Conservation (phyloP, 1,140 invertebrate species). For the Arctopsyche grandis region DNA sequence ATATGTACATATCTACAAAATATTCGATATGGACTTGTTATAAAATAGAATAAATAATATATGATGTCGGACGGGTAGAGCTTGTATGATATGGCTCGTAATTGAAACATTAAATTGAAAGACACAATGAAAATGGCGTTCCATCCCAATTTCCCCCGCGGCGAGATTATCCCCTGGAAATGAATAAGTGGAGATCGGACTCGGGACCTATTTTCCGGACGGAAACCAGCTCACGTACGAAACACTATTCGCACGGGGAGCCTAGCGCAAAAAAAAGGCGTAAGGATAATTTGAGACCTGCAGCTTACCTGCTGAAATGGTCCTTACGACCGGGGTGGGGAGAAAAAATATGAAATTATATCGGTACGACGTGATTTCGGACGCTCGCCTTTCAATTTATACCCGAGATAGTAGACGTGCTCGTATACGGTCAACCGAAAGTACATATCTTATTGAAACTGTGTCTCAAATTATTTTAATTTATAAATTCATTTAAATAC, state of each 20-base stretch:
- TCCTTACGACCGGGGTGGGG: neutral
- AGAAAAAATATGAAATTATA: slow-evolving; percentile 29
- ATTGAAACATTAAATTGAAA: slow-evolving; percentile 21
- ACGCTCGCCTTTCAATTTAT: slow-evolving; percentile 17
- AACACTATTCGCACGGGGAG: slow-evolving; percentile 26
- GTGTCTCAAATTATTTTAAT: too few relatives aligned
- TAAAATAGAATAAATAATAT: too few relatives aligned
- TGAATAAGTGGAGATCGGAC: slow-evolving; percentile 17
- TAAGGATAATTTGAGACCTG: slow-evolving; percentile 33
- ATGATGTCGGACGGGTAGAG: too few relatives aligned
- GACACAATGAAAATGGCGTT: slow-evolving; percentile 8
- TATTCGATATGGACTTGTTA: neutral
- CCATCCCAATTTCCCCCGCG: slow-evolving; percentile 6
- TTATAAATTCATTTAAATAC: too few relatives aligned
- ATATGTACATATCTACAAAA: neutral
- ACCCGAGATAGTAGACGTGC: neutral
- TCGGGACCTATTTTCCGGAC: slow-evolving; percentile 1
- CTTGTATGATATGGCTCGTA: neutral
- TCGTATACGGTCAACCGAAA: too few relatives aligned
- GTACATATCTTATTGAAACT: too few relatives aligned
- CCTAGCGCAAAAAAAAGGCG: neutral
- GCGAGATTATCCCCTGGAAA: slow-evolving; percentile 27
- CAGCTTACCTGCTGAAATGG: slow-evolving; percentile 29
- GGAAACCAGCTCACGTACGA: slow-evolving; percentile 27
- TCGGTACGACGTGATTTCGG: slow-evolving; percentile 29